Percentiles rank a stretch among this genome's conserved stretches.
Evolutionary conservation across 2,797 vertebrate species (phyloP).

Genomic region (Kryptolebias ocellatus): DNA sequence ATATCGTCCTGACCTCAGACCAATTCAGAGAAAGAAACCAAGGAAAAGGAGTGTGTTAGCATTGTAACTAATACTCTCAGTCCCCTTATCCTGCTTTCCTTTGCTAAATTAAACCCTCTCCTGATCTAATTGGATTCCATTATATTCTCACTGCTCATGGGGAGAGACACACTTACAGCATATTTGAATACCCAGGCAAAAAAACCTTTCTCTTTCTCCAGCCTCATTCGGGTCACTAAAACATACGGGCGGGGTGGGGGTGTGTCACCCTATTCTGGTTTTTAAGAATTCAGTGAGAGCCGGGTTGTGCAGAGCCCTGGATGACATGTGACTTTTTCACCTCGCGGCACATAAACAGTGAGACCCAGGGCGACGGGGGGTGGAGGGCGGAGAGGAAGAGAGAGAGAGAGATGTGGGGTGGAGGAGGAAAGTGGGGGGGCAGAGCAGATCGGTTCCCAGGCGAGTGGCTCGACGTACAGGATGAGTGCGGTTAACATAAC

Average conservation of each 20-base stretch:
- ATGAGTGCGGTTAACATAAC: slow-evolving; percentile 77
- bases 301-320: slow-evolving; percentile 25
- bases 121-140: slow-evolving; percentile 69
- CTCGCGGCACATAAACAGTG: slow-evolving; percentile 15
- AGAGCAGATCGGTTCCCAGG: slow-evolving; percentile 71
- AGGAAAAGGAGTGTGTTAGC: slow-evolving; percentile 57
- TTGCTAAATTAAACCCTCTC: slow-evolving; percentile 71
- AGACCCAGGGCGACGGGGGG: slow-evolving; percentile 15
- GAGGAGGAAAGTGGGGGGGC: slow-evolving; percentile 16
- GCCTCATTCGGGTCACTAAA: slow-evolving; percentile 57
- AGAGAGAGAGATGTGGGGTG: slow-evolving; percentile 14
- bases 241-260: not conserved
- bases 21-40: slow-evolving; percentile 56
- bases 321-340: slow-evolving; percentile 47
- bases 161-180: slow-evolving; percentile 66
- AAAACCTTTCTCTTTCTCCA: slow-evolving; percentile 43
- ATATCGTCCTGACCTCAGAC: slow-evolving; percentile 68
- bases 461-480: slow-evolving; percentile 81
- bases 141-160: slow-evolving; percentile 62
- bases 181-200: slow-evolving; percentile 58
- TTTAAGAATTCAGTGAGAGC: slow-evolving; percentile 42
- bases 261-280: not conserved
- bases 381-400: not conserved
- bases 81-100: slow-evolving; percentile 64
- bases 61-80: slow-evolving; percentile 63